These are phyloP conservation scores for Eulemur rubriventer DNA, from an alignment of 2,797 vertebrate species.

Conservation along the genomic window DNA sequence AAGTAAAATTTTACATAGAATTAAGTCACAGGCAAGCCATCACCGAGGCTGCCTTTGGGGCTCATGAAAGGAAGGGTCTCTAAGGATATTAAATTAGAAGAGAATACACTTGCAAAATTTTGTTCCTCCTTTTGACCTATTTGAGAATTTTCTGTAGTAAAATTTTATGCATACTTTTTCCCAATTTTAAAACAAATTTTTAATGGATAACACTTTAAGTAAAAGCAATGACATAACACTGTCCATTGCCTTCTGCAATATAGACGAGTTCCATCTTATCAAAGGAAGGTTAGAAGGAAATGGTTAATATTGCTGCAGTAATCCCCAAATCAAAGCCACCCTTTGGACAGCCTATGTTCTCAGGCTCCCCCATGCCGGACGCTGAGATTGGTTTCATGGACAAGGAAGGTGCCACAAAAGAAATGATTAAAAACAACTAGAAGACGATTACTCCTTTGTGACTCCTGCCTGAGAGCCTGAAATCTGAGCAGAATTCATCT, in stretches of 20 bases:
- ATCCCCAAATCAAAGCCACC: conserved; percentile 67
- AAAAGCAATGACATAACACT: conserved; percentile 4
- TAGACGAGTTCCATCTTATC: neutral
- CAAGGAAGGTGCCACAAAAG: conserved; percentile 77
- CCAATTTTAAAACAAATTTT: neutral
- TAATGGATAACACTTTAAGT: conserved; percentile 8
- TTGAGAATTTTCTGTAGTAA: conserved; percentile 43
- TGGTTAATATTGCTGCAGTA: conserved; percentile 48
- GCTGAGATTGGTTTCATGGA: conserved; percentile 71
- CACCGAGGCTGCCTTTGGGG: neutral
- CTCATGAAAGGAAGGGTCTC: neutral
- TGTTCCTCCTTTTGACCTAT: neutral
- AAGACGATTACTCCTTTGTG: conserved; percentile 77
- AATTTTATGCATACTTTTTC: neutral
- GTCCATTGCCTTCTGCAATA: neutral
- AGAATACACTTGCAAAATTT: neutral
- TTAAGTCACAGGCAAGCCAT: neutral
- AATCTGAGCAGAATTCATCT: conserved; percentile 81
- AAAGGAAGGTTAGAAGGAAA: conserved; percentile 41
- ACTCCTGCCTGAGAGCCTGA: conserved; percentile 72
- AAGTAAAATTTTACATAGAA: conserved; percentile 8
- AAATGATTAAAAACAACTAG: conserved; percentile 79
- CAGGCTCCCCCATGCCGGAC: conserved; percentile 58
- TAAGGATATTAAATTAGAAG: neutral
- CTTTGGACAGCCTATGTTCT: conserved; percentile 55